Conservation (phyloP, 2,113 vertebrate species). For the Chloebia gouldiae region DNA sequence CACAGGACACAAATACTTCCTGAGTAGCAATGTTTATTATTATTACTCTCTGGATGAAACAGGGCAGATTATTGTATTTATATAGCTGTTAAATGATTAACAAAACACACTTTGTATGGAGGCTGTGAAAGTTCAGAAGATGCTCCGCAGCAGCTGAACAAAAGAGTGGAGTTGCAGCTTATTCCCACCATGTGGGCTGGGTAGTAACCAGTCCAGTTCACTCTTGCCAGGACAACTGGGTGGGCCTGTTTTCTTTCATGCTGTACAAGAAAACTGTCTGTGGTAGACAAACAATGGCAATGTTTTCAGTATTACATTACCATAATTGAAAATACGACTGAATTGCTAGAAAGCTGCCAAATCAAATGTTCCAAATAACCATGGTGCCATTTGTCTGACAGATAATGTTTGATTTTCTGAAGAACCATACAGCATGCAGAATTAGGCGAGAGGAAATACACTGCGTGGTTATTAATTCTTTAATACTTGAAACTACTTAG, state of each 20-base stretch:
- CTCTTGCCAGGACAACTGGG: background rate
- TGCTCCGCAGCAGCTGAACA: background rate
- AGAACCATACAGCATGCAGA: background rate
- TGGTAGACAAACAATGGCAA: background rate
- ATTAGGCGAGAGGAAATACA: background rate
- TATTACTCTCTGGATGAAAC: background rate
- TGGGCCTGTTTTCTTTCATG: background rate
- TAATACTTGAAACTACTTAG: conserved; percentile 40
- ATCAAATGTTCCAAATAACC: conserved; percentile 31
- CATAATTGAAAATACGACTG: background rate
- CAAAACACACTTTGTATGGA: background rate
- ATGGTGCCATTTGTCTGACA: conserved; percentile 7
- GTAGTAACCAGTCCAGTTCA: background rate
- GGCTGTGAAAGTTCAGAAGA: background rate
- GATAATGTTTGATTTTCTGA: conserved; percentile 9
- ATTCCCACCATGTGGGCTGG: background rate
- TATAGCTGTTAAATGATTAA: background rate
- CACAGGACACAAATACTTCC: background rate
- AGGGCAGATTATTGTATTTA: background rate
- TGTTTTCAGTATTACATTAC: background rate
- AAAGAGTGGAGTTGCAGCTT: background rate
- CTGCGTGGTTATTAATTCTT: conserved; percentile 38
- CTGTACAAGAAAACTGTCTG: background rate
- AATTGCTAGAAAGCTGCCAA: background rate
- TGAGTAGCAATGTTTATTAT: background rate